These are phyloP conservation scores for Sitobion miscanthi DNA, from an alignment of 1,140 invertebrate genomes.

Conservation along the genomic window DNA sequence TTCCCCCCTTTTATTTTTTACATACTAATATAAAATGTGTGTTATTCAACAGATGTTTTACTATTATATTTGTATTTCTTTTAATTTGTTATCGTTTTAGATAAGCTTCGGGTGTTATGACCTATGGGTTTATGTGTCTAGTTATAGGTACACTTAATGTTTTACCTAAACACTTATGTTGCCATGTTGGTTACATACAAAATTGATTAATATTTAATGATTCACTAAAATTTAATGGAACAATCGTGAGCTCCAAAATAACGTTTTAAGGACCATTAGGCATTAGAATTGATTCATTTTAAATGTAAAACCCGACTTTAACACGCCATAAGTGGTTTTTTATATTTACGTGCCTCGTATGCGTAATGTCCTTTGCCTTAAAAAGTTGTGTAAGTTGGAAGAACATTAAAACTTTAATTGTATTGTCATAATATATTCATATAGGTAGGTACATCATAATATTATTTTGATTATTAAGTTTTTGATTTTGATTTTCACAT, in stretches of 20 bases:
- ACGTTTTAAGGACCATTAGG: neutral
- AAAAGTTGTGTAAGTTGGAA: neutral
- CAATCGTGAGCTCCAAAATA: neutral
- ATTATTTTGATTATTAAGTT: neutral
- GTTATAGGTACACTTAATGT: neutral
- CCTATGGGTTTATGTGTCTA: neutral
- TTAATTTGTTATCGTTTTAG: neutral
- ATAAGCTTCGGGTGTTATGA: neutral
- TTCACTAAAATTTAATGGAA: neutral
- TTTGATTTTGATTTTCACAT: too few species aligned
- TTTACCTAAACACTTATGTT: neutral
- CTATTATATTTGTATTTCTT: neutral
- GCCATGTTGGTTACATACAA: neutral
- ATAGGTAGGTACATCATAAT: neutral
- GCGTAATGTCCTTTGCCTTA: neutral
- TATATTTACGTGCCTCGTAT: neutral
- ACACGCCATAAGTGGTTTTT: neutral
- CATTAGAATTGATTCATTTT: neutral
- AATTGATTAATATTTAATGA: neutral
- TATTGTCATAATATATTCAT: neutral
- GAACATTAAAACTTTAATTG: neutral
- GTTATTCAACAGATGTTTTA: neutral
- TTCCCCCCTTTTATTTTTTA: neutral
- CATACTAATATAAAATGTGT: neutral
- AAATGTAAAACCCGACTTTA: neutral